Conservation (phyloP, 2,797 vertebrate genomes). For the Thripadectes ignobilis region DNA sequence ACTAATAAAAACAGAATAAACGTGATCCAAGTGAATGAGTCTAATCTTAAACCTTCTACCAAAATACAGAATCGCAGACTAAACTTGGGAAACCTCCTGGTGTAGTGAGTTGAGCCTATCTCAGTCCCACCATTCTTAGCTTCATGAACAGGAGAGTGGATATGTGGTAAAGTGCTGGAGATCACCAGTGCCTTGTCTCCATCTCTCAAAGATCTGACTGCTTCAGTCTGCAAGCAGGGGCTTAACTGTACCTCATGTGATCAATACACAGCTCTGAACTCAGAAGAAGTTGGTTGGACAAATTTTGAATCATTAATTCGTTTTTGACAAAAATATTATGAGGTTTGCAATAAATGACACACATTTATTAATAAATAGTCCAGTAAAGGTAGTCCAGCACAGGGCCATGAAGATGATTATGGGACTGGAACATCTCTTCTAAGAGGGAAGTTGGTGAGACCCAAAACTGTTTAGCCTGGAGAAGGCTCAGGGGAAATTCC, state of each 20-base stretch:
- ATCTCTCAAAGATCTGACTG: accelerated
- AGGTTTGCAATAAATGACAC: neutral
- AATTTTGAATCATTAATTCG: neutral
- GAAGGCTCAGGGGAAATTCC: neutral
- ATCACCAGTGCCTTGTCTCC: neutral
- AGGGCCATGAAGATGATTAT: neutral
- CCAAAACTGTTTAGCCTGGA: neutral
- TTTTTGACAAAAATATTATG: neutral
- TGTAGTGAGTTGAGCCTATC: neutral
- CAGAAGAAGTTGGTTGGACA: neutral
- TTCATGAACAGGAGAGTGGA: neutral
- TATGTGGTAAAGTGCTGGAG: neutral
- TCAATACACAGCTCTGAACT: neutral
- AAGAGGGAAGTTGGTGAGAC: neutral
- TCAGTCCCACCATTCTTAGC: neutral
- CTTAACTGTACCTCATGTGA: neutral
- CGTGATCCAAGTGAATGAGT: neutral
- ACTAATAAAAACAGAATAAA: neutral
- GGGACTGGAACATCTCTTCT: neutral
- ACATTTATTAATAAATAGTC: neutral
- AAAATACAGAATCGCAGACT: neutral
- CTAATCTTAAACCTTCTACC: neutral
- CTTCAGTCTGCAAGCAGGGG: neutral
- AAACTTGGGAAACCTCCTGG: neutral
- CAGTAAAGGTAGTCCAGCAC: neutral